Percentiles rank a stretch among this genome's conserved stretches.
phyloP scores from a whole-genome alignment of 2,888 invertebrate genomes.

The Pseudococcus viburni region DNA sequence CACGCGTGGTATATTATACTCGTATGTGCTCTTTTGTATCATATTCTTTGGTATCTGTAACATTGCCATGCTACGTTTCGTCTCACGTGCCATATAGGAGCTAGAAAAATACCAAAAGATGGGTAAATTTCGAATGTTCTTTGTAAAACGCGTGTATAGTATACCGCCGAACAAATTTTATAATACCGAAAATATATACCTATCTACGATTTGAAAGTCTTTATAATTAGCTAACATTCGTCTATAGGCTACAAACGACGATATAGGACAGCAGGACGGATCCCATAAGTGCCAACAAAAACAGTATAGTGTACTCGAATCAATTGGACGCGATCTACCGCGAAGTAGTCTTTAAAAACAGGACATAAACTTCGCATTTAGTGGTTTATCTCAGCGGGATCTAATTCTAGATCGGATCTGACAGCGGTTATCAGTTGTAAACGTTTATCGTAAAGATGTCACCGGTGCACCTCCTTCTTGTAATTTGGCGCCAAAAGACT shows the following conservation, averaged over 20 bases:
- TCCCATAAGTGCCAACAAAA: constrained; percentile 34
- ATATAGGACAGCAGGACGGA: neutral
- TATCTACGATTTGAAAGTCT: neutral
- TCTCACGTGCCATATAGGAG: neutral
- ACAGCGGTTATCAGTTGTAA: constrained; percentile 65
- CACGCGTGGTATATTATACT: neutral
- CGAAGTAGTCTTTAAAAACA: constrained; percentile 64
- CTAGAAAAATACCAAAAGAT: neutral
- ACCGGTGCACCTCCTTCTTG: constrained; percentile 65
- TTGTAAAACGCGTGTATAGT: neutral
- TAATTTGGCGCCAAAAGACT: constrained; percentile 65
- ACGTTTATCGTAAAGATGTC: constrained; percentile 64
- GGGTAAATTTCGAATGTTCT: neutral
- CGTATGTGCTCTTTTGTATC: neutral
- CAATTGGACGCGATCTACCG: constrained; percentile 63
- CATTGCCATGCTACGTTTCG: neutral
- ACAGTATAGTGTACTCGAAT: constrained; percentile 5
- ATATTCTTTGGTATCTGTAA: no score
- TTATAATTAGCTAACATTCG: neutral
- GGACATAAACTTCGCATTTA: constrained; percentile 66
- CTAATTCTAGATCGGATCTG: constrained; percentile 63
- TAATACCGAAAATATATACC: neutral
- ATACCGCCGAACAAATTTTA: constrained; percentile 33
- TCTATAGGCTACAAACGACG: neutral
- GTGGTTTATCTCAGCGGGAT: constrained; percentile 66